Evolutionary conservation across 2,888 invertebrate species (phyloP).

Genomic region (Aphelenchoides bicaudatus): DNA sequence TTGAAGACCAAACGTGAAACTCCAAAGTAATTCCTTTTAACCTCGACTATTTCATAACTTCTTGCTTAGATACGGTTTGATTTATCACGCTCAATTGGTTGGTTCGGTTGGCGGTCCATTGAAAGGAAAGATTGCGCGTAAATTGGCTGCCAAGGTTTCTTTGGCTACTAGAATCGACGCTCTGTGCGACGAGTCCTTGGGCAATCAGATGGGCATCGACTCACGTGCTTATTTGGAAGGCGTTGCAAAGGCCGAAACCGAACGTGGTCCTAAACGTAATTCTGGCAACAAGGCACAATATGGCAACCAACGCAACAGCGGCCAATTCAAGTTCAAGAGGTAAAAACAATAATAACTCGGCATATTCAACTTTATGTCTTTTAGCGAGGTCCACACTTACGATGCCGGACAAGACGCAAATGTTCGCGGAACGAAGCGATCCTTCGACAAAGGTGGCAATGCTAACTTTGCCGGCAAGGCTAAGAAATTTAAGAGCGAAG

Average conservation of each 20-base stretch:
- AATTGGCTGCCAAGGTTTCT: constrained; percentile 92
- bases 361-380: constrained; percentile 19
- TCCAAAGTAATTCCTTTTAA: too few relatives aligned
- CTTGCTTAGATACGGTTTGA: constrained; percentile 97
- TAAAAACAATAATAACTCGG: background rate
- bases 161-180: constrained; percentile 90
- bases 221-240: constrained; percentile 84
- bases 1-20: constrained; percentile 83
- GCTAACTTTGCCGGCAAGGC: background rate
- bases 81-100: constrained; percentile 90
- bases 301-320: constrained; percentile 10
- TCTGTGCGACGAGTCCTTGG: constrained; percentile 75
- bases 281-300: constrained; percentile 1
- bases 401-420: constrained; percentile 46
- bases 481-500: constrained; percentile 12
- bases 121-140: constrained; percentile 83
- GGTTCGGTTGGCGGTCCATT: constrained; percentile 82
- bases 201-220: constrained; percentile 78
- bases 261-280: constrained; percentile 74
- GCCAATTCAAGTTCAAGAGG: constrained; percentile 17
- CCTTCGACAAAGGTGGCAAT: background rate
- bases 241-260: constrained; percentile 69
- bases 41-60: too few relatives aligned
- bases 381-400: constrained; percentile 53
- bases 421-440: constrained; percentile 21